A percentile compares a stretch with the other conserved stretches of the same genome.
phyloP scores from a whole-genome alignment of 2,888 invertebrate species.

The Papilio protenor region DNA sequence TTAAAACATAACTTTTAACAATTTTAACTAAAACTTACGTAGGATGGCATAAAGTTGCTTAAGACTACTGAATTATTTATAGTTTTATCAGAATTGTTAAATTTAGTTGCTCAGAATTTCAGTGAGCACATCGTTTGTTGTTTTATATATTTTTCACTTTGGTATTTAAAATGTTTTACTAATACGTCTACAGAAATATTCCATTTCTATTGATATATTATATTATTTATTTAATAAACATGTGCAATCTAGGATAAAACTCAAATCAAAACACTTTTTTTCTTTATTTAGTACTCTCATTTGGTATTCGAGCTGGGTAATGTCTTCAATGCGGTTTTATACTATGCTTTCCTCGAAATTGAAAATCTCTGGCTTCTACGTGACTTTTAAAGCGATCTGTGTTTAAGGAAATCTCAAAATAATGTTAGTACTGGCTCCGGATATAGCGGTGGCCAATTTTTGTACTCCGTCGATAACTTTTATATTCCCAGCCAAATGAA shows the following conservation, averaged over 20 bases:
- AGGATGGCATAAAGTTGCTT: too few relatives aligned
- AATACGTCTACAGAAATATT: too few relatives aligned
- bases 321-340: conserved; percentile 59
- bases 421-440: conserved; percentile 60
- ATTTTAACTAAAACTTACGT: too few relatives aligned
- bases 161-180: too few relatives aligned
- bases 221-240: not conserved
- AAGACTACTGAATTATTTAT: too few relatives aligned
- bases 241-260: not conserved
- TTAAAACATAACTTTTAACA: too few relatives aligned
- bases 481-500: not conserved
- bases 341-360: conserved; percentile 64
- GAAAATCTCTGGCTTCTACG: conserved; percentile 74
- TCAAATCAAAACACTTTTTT: conserved; percentile 15
- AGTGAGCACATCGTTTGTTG: too few relatives aligned
- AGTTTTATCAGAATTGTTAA: too few relatives aligned
- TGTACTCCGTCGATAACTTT: not conserved
- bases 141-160: too few relatives aligned
- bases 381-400: conserved; percentile 74
- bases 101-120: too few relatives aligned
- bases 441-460: not conserved
- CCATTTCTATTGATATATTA: too few relatives aligned
- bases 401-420: conserved; percentile 71
- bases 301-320: conserved; percentile 50
- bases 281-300: conserved; percentile 28